Evolutionary conservation across 92 coral and sea anemone species (phyloP).

Genomic region (Virgularia gustaviana): DNA sequence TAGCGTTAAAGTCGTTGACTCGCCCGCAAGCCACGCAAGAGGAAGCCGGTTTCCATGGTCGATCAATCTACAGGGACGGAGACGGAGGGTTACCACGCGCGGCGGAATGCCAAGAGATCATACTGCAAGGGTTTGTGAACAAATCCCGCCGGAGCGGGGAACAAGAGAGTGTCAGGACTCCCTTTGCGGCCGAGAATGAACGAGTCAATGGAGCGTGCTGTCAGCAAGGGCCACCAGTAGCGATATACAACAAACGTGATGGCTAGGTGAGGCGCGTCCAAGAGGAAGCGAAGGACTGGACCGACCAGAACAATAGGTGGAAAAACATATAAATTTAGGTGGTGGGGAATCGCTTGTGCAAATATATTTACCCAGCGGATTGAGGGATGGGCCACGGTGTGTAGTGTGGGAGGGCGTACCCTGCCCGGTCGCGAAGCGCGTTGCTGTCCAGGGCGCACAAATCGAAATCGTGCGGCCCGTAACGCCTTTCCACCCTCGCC

Average conservation of each 20-base stretch:
- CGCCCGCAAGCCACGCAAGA: constrained; percentile 9
- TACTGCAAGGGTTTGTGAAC: constrained; percentile 44
- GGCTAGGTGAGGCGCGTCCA: not conserved
- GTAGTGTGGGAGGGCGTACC: constrained; percentile 32
- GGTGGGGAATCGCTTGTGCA: constrained; percentile 44
- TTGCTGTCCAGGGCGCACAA: constrained; percentile 59
- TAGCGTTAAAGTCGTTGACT: constrained; percentile 26
- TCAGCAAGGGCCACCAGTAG: constrained; percentile 40
- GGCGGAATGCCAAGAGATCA: constrained; percentile 56
- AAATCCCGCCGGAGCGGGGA: constrained; percentile 44
- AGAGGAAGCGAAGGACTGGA: constrained; percentile 39
- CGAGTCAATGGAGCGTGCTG: constrained; percentile 26
- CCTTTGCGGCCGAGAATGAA: constrained; percentile 39
- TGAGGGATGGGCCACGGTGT: constrained; percentile 37
- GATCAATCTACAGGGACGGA: not conserved
- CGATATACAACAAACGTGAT: constrained; percentile 27
- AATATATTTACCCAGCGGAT: constrained; percentile 32
- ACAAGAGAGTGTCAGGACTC: constrained; percentile 26
- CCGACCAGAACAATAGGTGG: constrained; percentile 43
- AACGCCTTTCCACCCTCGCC: constrained; percentile 28
- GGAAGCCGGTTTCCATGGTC: constrained; percentile 23
- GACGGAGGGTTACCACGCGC: constrained; percentile 30
- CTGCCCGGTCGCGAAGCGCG: constrained; percentile 24
- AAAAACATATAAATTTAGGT: constrained; percentile 46
- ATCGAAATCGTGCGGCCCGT: constrained; percentile 53